Evolutionary conservation across 2,888 invertebrate genomes (phyloP).

Genomic region (Drosophila histrio): DNA sequence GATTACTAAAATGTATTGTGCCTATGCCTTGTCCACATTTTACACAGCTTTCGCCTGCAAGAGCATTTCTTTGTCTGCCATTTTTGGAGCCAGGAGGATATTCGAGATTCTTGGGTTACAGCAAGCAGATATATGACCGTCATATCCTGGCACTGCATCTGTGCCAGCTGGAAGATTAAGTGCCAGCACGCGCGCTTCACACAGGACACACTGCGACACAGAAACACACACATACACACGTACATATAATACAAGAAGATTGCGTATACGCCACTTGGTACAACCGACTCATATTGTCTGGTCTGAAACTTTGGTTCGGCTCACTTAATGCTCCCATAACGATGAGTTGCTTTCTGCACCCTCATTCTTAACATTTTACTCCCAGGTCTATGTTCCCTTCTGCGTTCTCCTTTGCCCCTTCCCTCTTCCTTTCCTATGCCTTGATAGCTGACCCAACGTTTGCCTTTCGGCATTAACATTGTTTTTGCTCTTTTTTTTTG

Average conservation of each 20-base stretch:
- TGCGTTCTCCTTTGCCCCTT: not conserved
- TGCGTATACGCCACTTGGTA: conserved; percentile 71
- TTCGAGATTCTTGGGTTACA: conserved; percentile 22
- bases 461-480: conserved; percentile 65
- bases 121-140: conserved; percentile 63
- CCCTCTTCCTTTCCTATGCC: not conserved
- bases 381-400: not conserved
- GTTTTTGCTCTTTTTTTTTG: conserved; percentile 24
- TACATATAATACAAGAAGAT: conserved; percentile 44
- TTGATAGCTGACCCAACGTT: conserved; percentile 66
- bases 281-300: conserved; percentile 24
- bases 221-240: conserved; percentile 12
- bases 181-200: conserved; percentile 55
- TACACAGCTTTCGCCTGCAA: not conserved
- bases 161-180: conserved; percentile 76
- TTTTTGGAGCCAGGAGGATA: conserved; percentile 2
- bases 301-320: conserved; percentile 21
- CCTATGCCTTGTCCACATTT: not conserved
- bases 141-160: conserved; percentile 75
- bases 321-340: conserved; percentile 60
- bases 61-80: conserved; percentile 18
- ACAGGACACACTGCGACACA: conserved; percentile 15
- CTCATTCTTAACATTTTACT: not conserved
- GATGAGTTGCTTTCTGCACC: conserved; percentile 36
- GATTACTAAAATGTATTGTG: not conserved